phyloP scores from a whole-genome alignment of 2,113 vertebrate species.

The Albula glossodonta region DNA sequence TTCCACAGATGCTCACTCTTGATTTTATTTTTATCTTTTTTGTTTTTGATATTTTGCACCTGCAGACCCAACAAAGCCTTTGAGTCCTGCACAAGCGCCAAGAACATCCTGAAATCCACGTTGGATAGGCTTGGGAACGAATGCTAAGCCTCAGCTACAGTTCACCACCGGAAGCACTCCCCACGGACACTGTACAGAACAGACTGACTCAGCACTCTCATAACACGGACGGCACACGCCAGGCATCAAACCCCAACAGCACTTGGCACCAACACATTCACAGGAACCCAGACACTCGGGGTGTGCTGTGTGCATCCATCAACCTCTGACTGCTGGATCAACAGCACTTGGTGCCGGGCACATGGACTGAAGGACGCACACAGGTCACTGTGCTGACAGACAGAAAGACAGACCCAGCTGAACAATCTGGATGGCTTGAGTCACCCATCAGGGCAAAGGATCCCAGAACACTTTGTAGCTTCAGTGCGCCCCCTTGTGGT shows the following conservation, averaged over 20 bases:
- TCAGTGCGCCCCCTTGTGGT: neutral
- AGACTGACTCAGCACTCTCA: too few species aligned
- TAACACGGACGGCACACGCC: too few species aligned
- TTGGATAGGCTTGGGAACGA: conserved; percentile 33
- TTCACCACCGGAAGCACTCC: neutral
- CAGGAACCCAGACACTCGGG: neutral
- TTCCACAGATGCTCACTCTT: too few species aligned
- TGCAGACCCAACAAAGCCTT: conserved; percentile 58
- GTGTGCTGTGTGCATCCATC: neutral
- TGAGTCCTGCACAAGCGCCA: conserved; percentile 48
- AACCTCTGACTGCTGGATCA: neutral
- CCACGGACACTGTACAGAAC: neutral
- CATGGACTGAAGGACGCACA: too few species aligned
- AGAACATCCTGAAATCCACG: conserved; percentile 51
- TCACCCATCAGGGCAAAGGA: neutral
- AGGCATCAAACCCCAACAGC: too few species aligned
- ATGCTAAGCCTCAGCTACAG: conserved; percentile 27
- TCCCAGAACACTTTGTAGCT: neutral
- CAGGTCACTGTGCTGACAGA: neutral
- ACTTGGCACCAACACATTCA: neutral
- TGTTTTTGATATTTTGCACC: neutral
- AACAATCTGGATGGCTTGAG: neutral
- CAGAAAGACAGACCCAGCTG: neutral
- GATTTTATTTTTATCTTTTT: too few species aligned
- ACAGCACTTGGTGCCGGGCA: neutral